Base-by-base conservation (phyloP, 2,797 vertebrate species). In the Staurois parvus region DNA sequence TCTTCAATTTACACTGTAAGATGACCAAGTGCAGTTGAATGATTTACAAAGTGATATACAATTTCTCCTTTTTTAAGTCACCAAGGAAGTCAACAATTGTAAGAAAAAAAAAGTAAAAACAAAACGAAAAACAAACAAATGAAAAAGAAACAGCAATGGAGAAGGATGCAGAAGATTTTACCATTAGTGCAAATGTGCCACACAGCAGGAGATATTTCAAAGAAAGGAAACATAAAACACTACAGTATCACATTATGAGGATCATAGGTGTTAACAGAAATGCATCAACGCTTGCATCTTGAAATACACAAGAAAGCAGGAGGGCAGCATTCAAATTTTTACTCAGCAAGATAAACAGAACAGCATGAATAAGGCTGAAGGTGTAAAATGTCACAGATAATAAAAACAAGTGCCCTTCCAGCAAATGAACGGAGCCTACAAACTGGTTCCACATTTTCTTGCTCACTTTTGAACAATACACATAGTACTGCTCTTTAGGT, bases 331-430 rank as follows among this genome's bases (percentile, higher is more conserved):
- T 85, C 13, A 89, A 78, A 83, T 83, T 76, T 72, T 66, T 45
- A 88, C 87, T 90, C n/a, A 59, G 34, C 83, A 89, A 84, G 42
- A 88, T 86, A 40, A 87, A 86, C 93, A 92, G 88, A 89, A 91
- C 91, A 90, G 91, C 91, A 93, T 92, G 91, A 95, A 90, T 97
- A 98, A 98, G 96, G 96, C 96, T 88, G 86, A 95, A 94, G 94
- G 94, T 94, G 92, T 91, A 89, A 93, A 93, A 91, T 94, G 89
- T 92, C 92, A 93, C 93, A 94, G 88, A 93, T 90, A 89, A 91
- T 89, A 91, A 92, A 96, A 95, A 95, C 93, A 95, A 95, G 90
- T 88, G 91, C 92, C 91, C 2, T 83, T 84, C 90, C 88, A 88
- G 89, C 91, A 92, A 92, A 90, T 92, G 89, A 92, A 91, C 93